These are phyloP conservation scores for Aricia agestis DNA, from an alignment of 1,140 invertebrate species.

Conservation along the genomic window DNA sequence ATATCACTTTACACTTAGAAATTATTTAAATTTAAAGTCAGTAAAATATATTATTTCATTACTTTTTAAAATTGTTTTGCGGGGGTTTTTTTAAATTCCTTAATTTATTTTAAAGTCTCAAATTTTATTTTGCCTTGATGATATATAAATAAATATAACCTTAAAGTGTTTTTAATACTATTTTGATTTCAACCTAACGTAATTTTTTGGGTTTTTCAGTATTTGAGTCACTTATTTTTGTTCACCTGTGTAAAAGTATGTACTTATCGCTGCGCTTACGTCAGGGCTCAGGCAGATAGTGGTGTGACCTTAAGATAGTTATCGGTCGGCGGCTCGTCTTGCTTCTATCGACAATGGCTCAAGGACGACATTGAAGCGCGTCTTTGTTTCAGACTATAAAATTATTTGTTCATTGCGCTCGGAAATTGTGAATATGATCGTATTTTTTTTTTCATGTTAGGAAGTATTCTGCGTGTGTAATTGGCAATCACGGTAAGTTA, in stretches of 20 bases:
- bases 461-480: no score
- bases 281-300: constrained; percentile 65
- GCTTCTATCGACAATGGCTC: constrained; percentile 53
- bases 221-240: constrained; percentile 5
- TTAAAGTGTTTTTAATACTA: background rate
- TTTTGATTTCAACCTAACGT: background rate
- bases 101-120: background rate
- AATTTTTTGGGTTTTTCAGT: background rate
- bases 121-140: no score
- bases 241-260: constrained; percentile 41
- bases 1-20: no score
- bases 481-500: background rate
- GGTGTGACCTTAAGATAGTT: constrained; percentile 70
- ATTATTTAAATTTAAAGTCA: no score
- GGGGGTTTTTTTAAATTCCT: no score
- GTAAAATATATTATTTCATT: no score
- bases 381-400: constrained; percentile 24
- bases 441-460: no score
- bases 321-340: constrained; percentile 67
- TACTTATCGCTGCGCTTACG: constrained; percentile 49
- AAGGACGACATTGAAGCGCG: constrained; percentile 53
- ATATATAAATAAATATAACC: no score
- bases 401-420: constrained; percentile 20
- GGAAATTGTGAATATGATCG: background rate
- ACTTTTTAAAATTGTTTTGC: no score